Conservation (phyloP, 2,888 invertebrate genomes). For the Ennomos erosarius region DNA sequence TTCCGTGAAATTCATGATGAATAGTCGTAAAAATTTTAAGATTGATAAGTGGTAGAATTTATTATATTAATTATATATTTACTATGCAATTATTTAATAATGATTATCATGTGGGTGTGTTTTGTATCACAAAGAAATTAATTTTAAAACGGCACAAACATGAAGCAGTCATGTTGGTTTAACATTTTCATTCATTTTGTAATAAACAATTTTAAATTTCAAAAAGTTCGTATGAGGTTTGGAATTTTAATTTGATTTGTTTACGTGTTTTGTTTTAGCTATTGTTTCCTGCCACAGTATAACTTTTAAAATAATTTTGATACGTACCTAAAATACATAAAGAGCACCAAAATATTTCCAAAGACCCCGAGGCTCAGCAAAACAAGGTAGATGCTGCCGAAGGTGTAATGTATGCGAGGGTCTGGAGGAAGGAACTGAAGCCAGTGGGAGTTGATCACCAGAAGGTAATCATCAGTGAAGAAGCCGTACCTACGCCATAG, state of each 20-base stretch:
- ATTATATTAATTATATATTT: too few species aligned
- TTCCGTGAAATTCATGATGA: too few species aligned
- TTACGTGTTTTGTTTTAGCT: slow-evolving; percentile 6
- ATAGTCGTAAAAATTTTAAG: too few species aligned
- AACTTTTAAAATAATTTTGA: slow-evolving; percentile 2
- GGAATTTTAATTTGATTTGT: slow-evolving; percentile 10
- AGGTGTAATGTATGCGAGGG: slow-evolving; percentile 81
- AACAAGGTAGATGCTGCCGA: slow-evolving; percentile 86
- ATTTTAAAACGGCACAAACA: background rate
- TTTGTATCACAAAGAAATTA: background rate
- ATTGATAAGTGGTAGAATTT: too few species aligned
- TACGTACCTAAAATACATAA: slow-evolving; percentile 88
- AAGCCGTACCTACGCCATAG: slow-evolving; percentile 82
- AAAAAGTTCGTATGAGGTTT: slow-evolving; percentile 5
- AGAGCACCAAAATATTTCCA: slow-evolving; percentile 89
- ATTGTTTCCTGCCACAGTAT: slow-evolving; percentile 5
- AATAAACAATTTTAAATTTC: slow-evolving; percentile 11
- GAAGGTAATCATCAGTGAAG: slow-evolving; percentile 84
- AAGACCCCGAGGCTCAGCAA: slow-evolving; percentile 87
- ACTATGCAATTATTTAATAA: too few species aligned
- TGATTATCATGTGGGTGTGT: too few species aligned
- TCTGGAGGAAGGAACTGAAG: slow-evolving; percentile 87
- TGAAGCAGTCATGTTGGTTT: slow-evolving; percentile 3
- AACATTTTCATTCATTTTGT: slow-evolving; percentile 9
- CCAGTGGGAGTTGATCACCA: slow-evolving; percentile 89